Evolutionary conservation across 2,888 invertebrate genomes (phyloP), one percentile per base, ranked within the genome.

Genomic region (Drosophila birchii): DNA sequence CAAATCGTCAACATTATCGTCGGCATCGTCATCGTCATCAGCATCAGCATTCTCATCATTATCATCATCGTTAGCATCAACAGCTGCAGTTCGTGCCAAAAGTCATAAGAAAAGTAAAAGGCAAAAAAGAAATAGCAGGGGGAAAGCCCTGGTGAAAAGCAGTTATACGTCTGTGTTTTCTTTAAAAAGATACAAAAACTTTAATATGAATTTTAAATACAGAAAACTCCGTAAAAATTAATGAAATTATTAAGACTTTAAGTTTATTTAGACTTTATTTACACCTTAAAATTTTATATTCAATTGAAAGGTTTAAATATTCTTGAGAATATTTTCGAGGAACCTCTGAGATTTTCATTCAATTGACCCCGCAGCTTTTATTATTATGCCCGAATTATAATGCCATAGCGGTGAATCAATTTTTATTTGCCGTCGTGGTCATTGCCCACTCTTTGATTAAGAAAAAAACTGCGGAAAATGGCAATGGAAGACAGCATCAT

Each of bases 1-100:
- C 78, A 84, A 87, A 84, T 84, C 82, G 74, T 66, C 64, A 75
- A 74, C 86, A 86, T 82, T 80, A 85, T 88, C 74, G 47, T 77
- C 68, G 49, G 54, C 67, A 68, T n/a, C 54, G 44, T 66, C 67
- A 68, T n/a, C 54, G 44, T 66, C 49, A 51, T 59, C 59, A 12
- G 12, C 58, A 47, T 26, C 34, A 34, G 34, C 61, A 32, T 26
- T 7, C 38, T 12, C 23, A 29, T 43, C 51, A 75, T 67, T 63
- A 56, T 38, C 59, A 49, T 61, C 58, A 51, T 45, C 79, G 75
- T 73, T 68, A 70, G 67, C 69, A 70, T 49, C 75, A 75, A 70
- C 76, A 66, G 57, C 62, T 74, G 73, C 66, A 71, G 59, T 69
- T 84, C 69, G 75, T 82, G 80, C 78, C 86, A 87, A 80, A 78